Evolutionary conservation across 2,113 vertebrate species (phyloP).

Genomic region (Delphinapterus leucas): DNA sequence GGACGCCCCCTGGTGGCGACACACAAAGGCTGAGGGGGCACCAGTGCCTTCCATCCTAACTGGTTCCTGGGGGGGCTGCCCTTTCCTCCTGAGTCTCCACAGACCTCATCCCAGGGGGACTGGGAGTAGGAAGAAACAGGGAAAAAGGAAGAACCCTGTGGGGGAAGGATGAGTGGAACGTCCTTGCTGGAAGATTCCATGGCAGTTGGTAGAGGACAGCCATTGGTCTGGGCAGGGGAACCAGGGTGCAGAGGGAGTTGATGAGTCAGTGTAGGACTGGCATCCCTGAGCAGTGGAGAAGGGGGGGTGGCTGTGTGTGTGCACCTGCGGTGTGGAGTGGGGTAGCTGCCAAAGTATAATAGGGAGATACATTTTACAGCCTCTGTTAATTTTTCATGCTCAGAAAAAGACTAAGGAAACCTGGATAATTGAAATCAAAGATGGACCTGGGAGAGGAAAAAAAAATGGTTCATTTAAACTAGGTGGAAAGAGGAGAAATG

Average conservation of each 20-base stretch:
- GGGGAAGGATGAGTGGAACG: conserved; percentile 38
- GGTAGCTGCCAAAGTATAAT: background rate
- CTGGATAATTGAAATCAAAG: background rate
- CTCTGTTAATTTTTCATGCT: background rate
- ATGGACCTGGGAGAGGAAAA: background rate
- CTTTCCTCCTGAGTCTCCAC: background rate
- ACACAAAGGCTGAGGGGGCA: background rate
- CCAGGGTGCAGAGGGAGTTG: background rate
- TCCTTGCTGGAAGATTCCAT: conserved; percentile 56
- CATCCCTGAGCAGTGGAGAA: background rate
- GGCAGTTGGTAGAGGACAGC: conserved; percentile 53
- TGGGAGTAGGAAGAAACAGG: background rate
- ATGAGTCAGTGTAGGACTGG: background rate
- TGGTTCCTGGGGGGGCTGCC: background rate
- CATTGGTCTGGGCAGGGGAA: background rate
- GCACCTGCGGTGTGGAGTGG: background rate
- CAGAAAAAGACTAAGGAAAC: background rate
- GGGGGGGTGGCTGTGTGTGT: background rate
- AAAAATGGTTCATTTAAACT: background rate
- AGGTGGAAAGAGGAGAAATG: background rate
- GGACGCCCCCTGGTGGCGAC: conserved; percentile 56
- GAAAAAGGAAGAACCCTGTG: conserved; percentile 6
- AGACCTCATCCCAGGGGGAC: background rate
- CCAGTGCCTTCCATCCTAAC: background rate
- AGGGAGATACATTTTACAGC: background rate